phyloP scores from a whole-genome alignment of 2,888 invertebrate species.

The Stenchaetothrips biformis region DNA sequence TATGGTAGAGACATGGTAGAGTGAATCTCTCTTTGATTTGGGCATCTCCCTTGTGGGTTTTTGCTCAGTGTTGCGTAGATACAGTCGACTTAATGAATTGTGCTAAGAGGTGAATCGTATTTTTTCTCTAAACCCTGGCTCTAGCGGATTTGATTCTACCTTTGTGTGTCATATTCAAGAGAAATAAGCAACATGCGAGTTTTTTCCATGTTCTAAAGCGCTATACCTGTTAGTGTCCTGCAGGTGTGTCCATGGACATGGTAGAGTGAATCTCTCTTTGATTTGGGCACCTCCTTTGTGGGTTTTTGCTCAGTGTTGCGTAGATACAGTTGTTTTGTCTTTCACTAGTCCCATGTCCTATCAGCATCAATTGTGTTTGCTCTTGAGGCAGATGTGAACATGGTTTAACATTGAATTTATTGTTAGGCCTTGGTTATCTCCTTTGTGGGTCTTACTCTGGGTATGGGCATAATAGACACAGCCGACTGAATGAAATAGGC shows the following conservation, averaged over 20 bases:
- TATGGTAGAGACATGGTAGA: constrained; percentile 11
- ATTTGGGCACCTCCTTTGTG: neutral
- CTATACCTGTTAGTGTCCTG: neutral
- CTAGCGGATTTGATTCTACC: too few relatives aligned
- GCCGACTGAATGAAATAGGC: too few relatives aligned
- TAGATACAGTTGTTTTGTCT: neutral
- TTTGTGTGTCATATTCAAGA: constrained; percentile 6
- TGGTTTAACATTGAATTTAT: neutral
- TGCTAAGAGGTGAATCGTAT: too few relatives aligned
- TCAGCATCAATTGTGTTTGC: neutral
- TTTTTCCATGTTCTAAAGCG: neutral
- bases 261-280: neutral
- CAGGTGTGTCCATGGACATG: constrained; percentile 3
- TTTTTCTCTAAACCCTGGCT: too few relatives aligned
- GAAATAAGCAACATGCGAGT: neutral
- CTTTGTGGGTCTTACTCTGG: too few relatives aligned
- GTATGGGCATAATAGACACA: too few relatives aligned
- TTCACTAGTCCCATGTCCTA: neutral
- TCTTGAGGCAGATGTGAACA: constrained; percentile 12
- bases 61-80: too few relatives aligned
- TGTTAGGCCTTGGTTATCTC: neutral
- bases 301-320: neutral
- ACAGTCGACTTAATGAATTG: too few relatives aligned
- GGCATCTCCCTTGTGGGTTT: neutral
- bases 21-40: neutral